A percentile compares a stretch with the other conserved stretches of the same genome.
Evolutionary conservation across 2,797 vertebrate species (phyloP).

Genomic region (Pipistrellus pygmaeus): DNA sequence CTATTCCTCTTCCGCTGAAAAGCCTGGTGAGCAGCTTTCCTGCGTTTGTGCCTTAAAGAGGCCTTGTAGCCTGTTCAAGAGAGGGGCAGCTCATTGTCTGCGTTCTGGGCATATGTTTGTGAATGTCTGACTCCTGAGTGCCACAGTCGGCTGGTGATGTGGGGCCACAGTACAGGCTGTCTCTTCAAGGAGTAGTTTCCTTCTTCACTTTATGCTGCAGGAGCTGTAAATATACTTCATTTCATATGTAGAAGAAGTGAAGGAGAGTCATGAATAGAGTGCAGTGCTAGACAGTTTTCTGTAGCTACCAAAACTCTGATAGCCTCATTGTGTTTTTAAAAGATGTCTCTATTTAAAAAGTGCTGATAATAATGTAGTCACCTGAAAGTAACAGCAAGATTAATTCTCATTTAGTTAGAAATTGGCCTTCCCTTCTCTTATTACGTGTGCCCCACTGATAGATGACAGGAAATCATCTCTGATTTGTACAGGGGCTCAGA

Average conservation of each 20-base stretch:
- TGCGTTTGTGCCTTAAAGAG: slow-evolving; percentile 32
- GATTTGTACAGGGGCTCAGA: slow-evolving; percentile 11
- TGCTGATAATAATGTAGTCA: slow-evolving; percentile 8
- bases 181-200: background rate
- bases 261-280: background rate
- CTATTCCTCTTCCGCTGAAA: slow-evolving; percentile 44
- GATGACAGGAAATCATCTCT: background rate
- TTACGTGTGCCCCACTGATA: background rate
- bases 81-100: background rate
- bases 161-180: background rate
- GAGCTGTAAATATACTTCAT: background rate
- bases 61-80: background rate
- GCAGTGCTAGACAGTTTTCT: background rate
- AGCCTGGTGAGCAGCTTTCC: slow-evolving; percentile 8
- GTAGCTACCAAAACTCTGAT: background rate
- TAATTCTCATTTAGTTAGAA: slow-evolving; percentile 56
- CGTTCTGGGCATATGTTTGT: background rate
- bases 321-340: slow-evolving; percentile 17
- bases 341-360: slow-evolving; percentile 38
- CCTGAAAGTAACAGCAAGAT: slow-evolving; percentile 27
- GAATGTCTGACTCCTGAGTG: background rate
- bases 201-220: background rate
- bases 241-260: background rate
- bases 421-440: slow-evolving; percentile 14
- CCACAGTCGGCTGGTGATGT: background rate